A percentile compares a stretch with the other conserved stretches of the same genome.
These are phyloP conservation scores for Thaumetopoea pityocampa DNA, from an alignment of 1,140 invertebrate genomes.

Conservation along the genomic window DNA sequence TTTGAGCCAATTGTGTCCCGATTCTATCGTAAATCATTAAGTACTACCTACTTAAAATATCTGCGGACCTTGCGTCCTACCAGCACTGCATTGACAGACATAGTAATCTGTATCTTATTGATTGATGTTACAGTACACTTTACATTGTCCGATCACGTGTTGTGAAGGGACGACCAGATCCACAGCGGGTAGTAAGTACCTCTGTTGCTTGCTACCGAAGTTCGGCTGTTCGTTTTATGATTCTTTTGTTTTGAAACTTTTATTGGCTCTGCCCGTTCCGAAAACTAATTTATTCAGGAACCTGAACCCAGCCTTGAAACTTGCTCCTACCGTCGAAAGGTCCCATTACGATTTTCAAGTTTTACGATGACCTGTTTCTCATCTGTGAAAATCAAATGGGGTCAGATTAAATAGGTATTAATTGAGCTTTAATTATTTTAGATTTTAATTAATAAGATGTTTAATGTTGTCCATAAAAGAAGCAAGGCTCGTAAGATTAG, in stretches of 20 bases:
- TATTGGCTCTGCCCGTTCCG: conserved; percentile 59
- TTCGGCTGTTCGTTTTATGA: conserved; percentile 65
- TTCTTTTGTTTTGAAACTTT: conserved; percentile 74
- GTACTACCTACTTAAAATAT: too few species aligned
- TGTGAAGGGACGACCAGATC: too few species aligned
- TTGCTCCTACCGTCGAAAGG: conserved; percentile 40
- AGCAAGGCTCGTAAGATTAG: too few species aligned
- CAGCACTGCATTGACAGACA: too few species aligned
- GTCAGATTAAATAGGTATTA: conserved; percentile 13
- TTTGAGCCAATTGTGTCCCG: conserved; percentile 57
- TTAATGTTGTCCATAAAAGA: too few species aligned
- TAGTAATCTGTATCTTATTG: too few species aligned
- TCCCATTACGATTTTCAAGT: conserved; percentile 17
- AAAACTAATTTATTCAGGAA: conserved; percentile 73
- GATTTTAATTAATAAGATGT: conserved; percentile 7
- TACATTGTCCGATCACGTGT: too few species aligned
- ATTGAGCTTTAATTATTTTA: conserved; percentile 5
- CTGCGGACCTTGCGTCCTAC: too few species aligned
- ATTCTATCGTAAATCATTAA: conserved; percentile 64
- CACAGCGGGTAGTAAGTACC: too few species aligned
- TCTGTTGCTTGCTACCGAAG: conserved; percentile 62
- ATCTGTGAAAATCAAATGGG: conserved; percentile 7
- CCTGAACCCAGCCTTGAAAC: conserved; percentile 48
- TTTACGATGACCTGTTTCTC: conserved; percentile 21
- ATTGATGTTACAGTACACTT: too few species aligned